phyloP scores from a whole-genome alignment of 2,888 invertebrate genomes.

The Nemurella pictetii region DNA sequence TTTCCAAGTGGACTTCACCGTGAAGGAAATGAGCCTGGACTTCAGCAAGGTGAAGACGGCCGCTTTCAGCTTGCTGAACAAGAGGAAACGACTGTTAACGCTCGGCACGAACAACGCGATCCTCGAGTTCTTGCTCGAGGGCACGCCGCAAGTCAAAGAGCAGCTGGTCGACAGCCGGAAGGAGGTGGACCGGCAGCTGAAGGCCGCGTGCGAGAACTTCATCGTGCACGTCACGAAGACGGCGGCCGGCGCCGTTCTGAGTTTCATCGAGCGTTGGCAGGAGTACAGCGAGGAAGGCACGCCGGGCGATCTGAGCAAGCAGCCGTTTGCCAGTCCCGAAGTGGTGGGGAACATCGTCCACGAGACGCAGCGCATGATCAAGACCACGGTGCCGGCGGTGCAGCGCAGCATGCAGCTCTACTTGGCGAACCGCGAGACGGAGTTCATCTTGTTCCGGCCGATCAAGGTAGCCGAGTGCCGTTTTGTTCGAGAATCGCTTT shows the following conservation, averaged over 20 bases:
- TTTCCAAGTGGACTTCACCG: constrained; percentile 91
- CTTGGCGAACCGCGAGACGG: constrained; percentile 94
- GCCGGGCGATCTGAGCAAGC: constrained; percentile 28
- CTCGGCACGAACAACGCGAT: constrained; percentile 87
- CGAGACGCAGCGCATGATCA: constrained; percentile 78
- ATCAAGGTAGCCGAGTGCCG: constrained; percentile 67
- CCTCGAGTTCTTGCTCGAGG: constrained; percentile 88
- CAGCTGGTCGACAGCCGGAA: constrained; percentile 92
- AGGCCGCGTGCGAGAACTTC: constrained; percentile 85
- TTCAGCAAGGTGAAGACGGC: constrained; percentile 90
- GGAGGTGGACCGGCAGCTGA: constrained; percentile 92
- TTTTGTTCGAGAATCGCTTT: no score
- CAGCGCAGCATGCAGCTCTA: constrained; percentile 94
- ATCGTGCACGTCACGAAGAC: constrained; percentile 78
- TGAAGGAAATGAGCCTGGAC: constrained; percentile 91
- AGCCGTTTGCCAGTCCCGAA: constrained; percentile 56
- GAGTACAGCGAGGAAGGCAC: constrained; percentile 24
- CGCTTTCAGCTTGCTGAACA: constrained; percentile 60
- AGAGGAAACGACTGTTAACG: constrained; percentile 83
- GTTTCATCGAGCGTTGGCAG: constrained; percentile 67
- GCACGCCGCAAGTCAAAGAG: constrained; percentile 91
- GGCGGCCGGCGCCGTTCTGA: constrained; percentile 73
- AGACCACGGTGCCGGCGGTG: constrained; percentile 74
- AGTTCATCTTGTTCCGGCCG: constrained; percentile 93
- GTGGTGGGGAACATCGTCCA: constrained; percentile 72